Base-by-base conservation (phyloP, 2,797 vertebrate species). In the Coregonus suidteri region DNA sequence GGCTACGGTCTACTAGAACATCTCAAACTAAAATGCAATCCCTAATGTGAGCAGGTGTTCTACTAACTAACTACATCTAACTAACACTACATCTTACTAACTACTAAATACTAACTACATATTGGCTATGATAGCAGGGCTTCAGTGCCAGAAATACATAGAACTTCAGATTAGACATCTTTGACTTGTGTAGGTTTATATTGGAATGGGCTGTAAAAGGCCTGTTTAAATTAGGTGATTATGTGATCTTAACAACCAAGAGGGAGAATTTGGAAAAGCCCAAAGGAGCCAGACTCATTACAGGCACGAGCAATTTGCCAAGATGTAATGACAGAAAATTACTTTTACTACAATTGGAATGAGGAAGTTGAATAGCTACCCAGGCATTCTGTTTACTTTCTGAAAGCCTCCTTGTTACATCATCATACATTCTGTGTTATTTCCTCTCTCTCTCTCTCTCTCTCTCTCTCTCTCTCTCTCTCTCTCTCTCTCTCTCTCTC, bases 161-260 rank as follows among this genome's bases (percentile, higher is more conserved):
- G 25, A 25, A 25, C 25, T 25, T 25, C 25, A 25, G 25, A 25
- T 25, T 25, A 25, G 25, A 25, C 31, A 34, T 34, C 31, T 34
- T 34, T 34, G 31, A 34, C 31, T 31, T 65, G 25, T 4, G 5
- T n/a, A 18, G 54, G 18, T 1, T 56, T n/a, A 5, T 47, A 9
- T 47, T 47, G 56, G 16, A 74, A 25, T 76, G 13, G 70, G 31
- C 35, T 15, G 16, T 7, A 56, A 71, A 25, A 73, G 41, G 65
- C 71, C 56, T 53, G 70, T 83, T 76, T 75, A 34, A 62, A 77
- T 64, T 81, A 65, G 74, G 75, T 79, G 72, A 82, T 72, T 81
- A 72, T 78, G 73, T 37, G 52, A 59, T 86, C 75, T 67, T 75
- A 82, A 84, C 82, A 74, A 82, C 56, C 75, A 83, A 70, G 72